Base-by-base conservation (phyloP, 2,888 invertebrate genomes). In the Leptopilina drosophilae region DNA sequence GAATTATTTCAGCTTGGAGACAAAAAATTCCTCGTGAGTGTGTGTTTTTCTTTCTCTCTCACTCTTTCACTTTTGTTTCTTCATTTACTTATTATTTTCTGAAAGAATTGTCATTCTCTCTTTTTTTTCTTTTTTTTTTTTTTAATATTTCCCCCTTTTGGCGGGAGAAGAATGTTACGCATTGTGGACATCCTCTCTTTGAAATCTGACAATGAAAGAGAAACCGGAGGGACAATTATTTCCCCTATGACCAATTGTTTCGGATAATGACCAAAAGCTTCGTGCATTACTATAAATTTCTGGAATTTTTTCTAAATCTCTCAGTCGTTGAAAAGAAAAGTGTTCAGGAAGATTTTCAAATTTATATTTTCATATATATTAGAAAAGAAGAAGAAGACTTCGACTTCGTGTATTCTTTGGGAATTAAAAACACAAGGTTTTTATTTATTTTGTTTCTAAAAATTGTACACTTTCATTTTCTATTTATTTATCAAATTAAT, bases 131-230 rank as follows among this genome's bases (percentile, higher is more conserved):
- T 20, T 20, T 20, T 20, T 33, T 46, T 46, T 46, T 46, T 49
- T 49, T 49, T 49, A 11, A 49, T 49, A 49, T 49, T 11, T 33
- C 33, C 49, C 12, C 12, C 11, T 12, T 7, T 11, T 49, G 49
- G 42, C 75, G 76, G 80, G 76, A 82, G 69, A 81, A 73, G 69
- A 69, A 73, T n/a, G 88, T 90, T 87, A 91, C 89, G 90, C 89
- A 87, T 87, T 86, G 88, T 83, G 86, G 86, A 85, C 81, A 81
- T 85, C 84, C 84, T 86, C 85, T 86, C 87, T 89, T 42, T 88
- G 86, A 88, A 87, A 88, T 87, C 85, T 85, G 87, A 89, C 89
- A 89, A 91, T 86, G 91, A 91, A 91, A 91, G 91, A 91, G 91
- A 91, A 91, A 91, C 91, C 89, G 84, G 84, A 33, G 82, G 82